Percentiles rank a stretch among this genome's conserved stretches.
Evolutionary conservation across 2,888 invertebrate genomes (phyloP).

Genomic region (Exephanes ischioxanthus): DNA sequence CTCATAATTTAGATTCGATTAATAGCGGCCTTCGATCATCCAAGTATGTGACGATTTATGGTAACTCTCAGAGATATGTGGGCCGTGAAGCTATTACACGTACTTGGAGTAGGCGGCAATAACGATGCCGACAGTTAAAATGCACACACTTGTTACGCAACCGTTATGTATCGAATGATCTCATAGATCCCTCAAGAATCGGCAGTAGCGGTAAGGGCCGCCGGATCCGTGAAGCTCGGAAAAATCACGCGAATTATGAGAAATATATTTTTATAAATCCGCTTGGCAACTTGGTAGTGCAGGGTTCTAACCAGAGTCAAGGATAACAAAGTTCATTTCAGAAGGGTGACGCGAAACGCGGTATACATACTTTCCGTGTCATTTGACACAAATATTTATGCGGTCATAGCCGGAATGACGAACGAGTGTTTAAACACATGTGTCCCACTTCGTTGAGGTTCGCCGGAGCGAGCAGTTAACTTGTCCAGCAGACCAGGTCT

Average conservation of each 20-base stretch:
- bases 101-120: slow-evolving; percentile 61
- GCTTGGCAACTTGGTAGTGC: not conserved
- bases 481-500: slow-evolving; percentile 60
- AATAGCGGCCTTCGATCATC: slow-evolving; percentile 34
- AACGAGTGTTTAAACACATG: slow-evolving; percentile 70
- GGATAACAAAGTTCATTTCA: slow-evolving; percentile 32
- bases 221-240: not conserved
- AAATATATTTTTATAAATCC: not conserved
- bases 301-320: not conserved
- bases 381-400: slow-evolving; percentile 74
- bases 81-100: slow-evolving; percentile 69
- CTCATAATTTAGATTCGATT: slow-evolving; percentile 22
- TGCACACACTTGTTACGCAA: slow-evolving; percentile 71
- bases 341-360: slow-evolving; percentile 18
- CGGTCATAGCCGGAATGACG: slow-evolving; percentile 66
- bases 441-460: slow-evolving; percentile 46
- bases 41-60: slow-evolving; percentile 45
- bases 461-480: slow-evolving; percentile 58
- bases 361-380: slow-evolving; percentile 65
- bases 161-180: slow-evolving; percentile 75
- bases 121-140: slow-evolving; percentile 51
- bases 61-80: slow-evolving; percentile 66
- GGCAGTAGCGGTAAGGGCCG: slow-evolving; percentile 37
- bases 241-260: slow-evolving; percentile 21
- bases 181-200: slow-evolving; percentile 72